These are phyloP conservation scores for Ploceus nigricollis DNA, from an alignment of 2,113 vertebrate genomes.

Conservation along the genomic window DNA sequence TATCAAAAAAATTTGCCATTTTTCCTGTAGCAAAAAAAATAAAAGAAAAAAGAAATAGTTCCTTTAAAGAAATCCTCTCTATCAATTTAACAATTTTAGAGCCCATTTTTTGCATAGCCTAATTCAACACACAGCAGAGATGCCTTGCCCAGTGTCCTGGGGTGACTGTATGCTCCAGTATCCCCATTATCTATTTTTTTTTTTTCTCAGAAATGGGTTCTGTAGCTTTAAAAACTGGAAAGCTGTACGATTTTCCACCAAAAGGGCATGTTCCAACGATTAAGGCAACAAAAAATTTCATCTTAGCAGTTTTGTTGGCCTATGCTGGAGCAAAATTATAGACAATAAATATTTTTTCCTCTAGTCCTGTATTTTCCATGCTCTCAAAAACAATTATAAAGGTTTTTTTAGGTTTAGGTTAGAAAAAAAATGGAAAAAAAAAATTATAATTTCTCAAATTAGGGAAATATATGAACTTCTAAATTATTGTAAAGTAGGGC, in stretches of 20 bases:
- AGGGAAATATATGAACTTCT: not conserved
- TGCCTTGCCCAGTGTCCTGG: not conserved
- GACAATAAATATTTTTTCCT: not conserved
- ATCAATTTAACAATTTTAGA: not conserved
- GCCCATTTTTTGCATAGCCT: not conserved
- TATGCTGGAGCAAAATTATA: not conserved
- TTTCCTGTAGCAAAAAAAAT: not conserved
- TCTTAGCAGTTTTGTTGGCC: not conserved
- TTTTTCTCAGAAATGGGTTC: not conserved
- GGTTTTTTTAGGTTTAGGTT: not conserved
- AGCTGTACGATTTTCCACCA: not conserved
- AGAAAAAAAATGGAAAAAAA: too few species aligned
- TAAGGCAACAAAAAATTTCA: not conserved
- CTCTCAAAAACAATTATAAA: not conserved
- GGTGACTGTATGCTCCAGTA: too few species aligned
- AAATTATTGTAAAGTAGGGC: not conserved
- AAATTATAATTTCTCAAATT: not conserved
- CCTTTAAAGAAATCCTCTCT: not conserved
- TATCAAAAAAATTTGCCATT: rapidly evolving
- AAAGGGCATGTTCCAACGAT: not conserved
- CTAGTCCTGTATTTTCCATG: not conserved
- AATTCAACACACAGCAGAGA: not conserved
- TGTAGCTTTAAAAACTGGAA: not conserved
- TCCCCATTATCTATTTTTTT: not conserved
- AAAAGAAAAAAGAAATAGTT: not conserved